Evolutionary conservation across 1,140 invertebrate species (phyloP), one percentile per base, ranked within the genome.

Genomic region (Saccostrea cuccullata): DNA sequence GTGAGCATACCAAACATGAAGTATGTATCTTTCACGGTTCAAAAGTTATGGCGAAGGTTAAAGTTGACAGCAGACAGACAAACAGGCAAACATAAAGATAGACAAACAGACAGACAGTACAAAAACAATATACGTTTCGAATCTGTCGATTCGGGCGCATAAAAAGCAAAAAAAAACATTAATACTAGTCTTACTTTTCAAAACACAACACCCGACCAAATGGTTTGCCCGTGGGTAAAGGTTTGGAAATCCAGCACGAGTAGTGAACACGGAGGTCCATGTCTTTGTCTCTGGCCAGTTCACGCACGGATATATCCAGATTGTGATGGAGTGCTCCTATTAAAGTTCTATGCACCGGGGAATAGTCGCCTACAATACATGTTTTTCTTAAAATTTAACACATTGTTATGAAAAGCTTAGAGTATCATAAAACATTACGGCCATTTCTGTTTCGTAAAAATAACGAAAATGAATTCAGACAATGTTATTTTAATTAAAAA

Each of bases 231-330:
- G 77, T 60, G 13, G 89, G 86, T 12, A 95, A 89, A 0, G 89
- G 88, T 58, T 92, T 90, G 4, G 94, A 94, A 26, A 94, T 90
- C 94, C 94, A 95, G 85, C 94, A 95, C 30, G 92, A 91, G 86
- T 94, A 95, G 17, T 92, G 86, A 47, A 56, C 83, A 13, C 94
- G 77, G 36, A 94, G 87, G 86, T 95, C 94, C 58, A 94, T 85
- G 2, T 92, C 91, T 86, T 94, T 94, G 23, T 92, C 20, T 64
- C 56, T 60, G 5, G 94, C 91, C 55, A 95, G 86, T 0, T 90
- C 36, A 17, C 67, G 13, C 0, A 94, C 92, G 86, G 60, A 85
- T 8, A 95, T 87, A 15, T 87, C 90, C 11, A 95, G 89, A 55
- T 93, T 93, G 5, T 64, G 47, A 67, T 90, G 89, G 70, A 95